Percentiles rank a stretch among this genome's conserved stretches.
phyloP scores from a whole-genome alignment of 2,113 vertebrate genomes.

The Acrocephalus kingi region DNA sequence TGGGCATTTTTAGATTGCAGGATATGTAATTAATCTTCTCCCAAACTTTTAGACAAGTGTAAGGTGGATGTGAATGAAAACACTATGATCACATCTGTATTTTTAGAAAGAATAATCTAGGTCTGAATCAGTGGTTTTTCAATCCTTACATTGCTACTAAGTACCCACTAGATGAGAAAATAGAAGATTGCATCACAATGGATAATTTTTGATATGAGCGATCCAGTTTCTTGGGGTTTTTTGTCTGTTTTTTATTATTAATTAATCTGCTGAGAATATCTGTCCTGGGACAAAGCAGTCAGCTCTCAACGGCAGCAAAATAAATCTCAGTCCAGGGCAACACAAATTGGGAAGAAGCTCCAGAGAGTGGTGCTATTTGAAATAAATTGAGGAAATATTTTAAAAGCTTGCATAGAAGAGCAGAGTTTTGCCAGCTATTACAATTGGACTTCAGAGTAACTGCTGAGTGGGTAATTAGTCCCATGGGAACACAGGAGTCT shows the following conservation, averaged over 20 bases:
- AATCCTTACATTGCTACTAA: neutral
- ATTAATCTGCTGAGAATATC: constrained; percentile 6
- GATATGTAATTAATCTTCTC: neutral
- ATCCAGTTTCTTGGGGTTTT: neutral
- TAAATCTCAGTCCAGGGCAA: constrained; percentile 11
- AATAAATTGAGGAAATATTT: constrained; percentile 38
- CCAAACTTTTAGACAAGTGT: neutral
- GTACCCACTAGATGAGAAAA: neutral
- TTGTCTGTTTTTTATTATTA: neutral
- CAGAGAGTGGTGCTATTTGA: constrained; percentile 40
- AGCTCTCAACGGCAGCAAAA: neutral
- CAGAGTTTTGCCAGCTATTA: constrained; percentile 35
- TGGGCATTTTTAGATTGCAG: neutral
- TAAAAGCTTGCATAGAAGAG: constrained; percentile 27
- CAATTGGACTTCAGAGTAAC: constrained; percentile 51
- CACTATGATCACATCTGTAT: neutral
- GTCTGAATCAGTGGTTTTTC: neutral
- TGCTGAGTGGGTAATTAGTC: constrained; percentile 65
- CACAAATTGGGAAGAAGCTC: constrained; percentile 9
- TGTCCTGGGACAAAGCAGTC: neutral
- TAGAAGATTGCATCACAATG: neutral
- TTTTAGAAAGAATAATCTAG: neutral
- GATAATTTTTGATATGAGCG: neutral
- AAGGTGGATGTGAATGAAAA: neutral
- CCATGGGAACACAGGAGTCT: constrained; percentile 36